Base-by-base conservation (phyloP, 2,797 vertebrate genomes). In the Trematomus bernacchii region DNA sequence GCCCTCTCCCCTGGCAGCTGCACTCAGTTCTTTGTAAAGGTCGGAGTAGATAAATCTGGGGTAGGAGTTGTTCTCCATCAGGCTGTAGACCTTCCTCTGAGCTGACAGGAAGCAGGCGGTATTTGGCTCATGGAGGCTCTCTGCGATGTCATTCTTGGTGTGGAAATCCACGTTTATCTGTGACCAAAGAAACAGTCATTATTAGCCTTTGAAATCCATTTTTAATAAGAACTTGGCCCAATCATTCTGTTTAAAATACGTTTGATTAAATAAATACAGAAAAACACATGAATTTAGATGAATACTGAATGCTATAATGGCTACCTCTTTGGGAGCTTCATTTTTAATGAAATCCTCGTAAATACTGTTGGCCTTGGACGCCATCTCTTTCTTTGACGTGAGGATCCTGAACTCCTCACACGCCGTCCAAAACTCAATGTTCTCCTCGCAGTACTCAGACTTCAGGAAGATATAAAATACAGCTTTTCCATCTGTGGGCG, bases 341-440 rank as follows among this genome's bases (percentile, higher is more conserved):
- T 83, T 96, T 84, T 92, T 93, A 83, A 99, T 95, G 87, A 97
- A 99, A 84, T 99, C 95, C 58, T 95, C 94, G 57, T 97, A 97
- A 79, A 99, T 98, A 76, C 91, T 95, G 82, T 93, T 96, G 63
- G 97, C 97, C 85, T 94, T 97, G 0, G 91, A 90, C 14, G 73
- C 85, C 61, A 96, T 84, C 44, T 97, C 96, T 71, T 93, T 93
- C 7, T 91, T 91, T 0, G 96, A 96, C 4, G 93, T 96, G 0
- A 95, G 95, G 83, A 93, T 94, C 86, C 94, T 95, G 86, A 96
- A 97, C 58, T 99, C 96, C 77, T 99, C 97, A 23, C 98, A 99
- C 14, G 96, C 97, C n/a, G 95, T 83, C 98, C 98, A 99, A 89
- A 99, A 99, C 87, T 99, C 97, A 0, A 99, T 95, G 88, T 99